These are phyloP conservation scores for Ladona fulva DNA, from an alignment of 1,140 invertebrate genomes.

Conservation along the genomic window DNA sequence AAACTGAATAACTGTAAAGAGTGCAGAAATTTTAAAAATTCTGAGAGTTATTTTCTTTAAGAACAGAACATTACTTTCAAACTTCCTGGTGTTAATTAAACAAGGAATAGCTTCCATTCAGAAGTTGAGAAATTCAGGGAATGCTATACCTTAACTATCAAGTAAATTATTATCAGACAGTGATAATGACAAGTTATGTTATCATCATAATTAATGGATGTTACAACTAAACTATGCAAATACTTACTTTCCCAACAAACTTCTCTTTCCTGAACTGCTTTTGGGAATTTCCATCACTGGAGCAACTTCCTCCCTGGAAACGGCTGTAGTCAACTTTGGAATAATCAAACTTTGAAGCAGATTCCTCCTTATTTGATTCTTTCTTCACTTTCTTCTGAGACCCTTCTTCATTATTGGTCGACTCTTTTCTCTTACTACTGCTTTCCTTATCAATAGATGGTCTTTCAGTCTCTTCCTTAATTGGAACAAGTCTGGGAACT, in stretches of 20 bases:
- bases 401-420: neutral
- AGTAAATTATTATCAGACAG: no score
- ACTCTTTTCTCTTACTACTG: neutral
- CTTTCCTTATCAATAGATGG: neutral
- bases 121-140: no score
- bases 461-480: neutral
- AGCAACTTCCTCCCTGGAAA: constrained; percentile 19
- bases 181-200: no score
- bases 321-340: constrained; percentile 20
- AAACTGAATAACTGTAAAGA: no score
- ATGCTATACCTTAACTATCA: no score
- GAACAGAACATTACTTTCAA: no score
- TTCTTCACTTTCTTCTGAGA: neutral
- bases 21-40: no score
- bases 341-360: constrained; percentile 19
- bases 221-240: no score
- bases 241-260: neutral
- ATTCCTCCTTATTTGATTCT: neutral
- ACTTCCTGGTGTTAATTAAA: no score
- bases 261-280: neutral
- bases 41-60: no score
- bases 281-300: neutral
- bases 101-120: no score
- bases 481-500: neutral
- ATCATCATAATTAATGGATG: no score